phyloP scores from a whole-genome alignment of 2,797 vertebrate species.

The Acrossocheilus wenchowensis region DNA sequence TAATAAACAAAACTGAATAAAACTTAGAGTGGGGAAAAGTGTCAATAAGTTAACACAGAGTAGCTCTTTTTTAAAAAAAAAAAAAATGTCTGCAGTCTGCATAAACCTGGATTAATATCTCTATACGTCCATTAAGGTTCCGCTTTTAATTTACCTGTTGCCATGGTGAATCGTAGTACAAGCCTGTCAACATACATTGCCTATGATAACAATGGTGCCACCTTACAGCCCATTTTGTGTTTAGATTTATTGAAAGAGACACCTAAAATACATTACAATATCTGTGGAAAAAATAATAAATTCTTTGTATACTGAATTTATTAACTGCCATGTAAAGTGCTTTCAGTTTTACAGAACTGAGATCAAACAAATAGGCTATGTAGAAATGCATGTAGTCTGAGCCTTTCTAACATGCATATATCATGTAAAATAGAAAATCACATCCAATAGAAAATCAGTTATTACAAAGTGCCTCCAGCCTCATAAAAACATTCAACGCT shows the following conservation, averaged over 20 bases:
- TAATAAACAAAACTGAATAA: too few relatives aligned
- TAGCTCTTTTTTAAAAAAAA: too few relatives aligned
- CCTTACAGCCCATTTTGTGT: neutral
- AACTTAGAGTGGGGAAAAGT: too few relatives aligned
- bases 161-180: too few relatives aligned
- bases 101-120: too few relatives aligned
- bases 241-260: neutral
- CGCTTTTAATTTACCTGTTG: too few relatives aligned
- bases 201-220: too few relatives aligned
- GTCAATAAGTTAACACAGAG: too few relatives aligned
- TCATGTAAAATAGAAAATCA: neutral
- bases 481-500: neutral
- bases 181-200: too few relatives aligned
- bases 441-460: neutral
- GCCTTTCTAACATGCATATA: neutral
- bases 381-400: neutral
- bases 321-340: neutral
- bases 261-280: neutral
- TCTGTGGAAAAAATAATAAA: neutral
- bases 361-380: neutral
- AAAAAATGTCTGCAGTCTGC: too few relatives aligned
- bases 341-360: neutral
- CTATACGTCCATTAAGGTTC: too few relatives aligned
- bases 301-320: neutral
- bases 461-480: neutral